Evolutionary conservation across 1,140 invertebrate genomes (phyloP), one percentile per base, ranked within the genome.

Genomic region (Polypedilum pembai): DNA sequence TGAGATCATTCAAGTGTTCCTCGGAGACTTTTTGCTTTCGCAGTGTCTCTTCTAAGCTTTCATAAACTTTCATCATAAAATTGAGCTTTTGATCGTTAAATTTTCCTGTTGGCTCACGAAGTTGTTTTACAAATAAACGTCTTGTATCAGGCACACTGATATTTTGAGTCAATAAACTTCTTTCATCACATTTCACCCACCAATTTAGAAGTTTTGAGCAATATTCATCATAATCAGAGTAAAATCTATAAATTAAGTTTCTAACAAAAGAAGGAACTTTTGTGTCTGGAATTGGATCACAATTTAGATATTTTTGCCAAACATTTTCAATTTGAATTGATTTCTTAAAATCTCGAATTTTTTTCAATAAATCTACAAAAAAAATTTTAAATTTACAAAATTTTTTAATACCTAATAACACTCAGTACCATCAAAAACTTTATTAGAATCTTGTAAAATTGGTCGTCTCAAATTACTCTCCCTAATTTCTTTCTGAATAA

Each of bases 11-110:
- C n/a, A 20, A 18, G 20, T 69, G 17, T 21, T n/a, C 15, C 1
- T 7, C 17, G 8, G 17, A 18, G 8, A 69, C 65, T 18, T 69
- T 69, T 21, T 69, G 17, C 8, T 18, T 18, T 10, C 65, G 17
- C 10, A 69, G 17, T 18, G 65, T 20, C 8, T 69, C 65, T 21
- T 20, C 20, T 69, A 69, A 69, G 17, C 20, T 69, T 69, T 69
- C 17, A 18, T 69, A 69, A 69, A 69, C 65, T 18, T 7, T 21
- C 17, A 18, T 69, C 17, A 69, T 20, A 7, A 69, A 20, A 3
- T 8, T n/a, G 17, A 69, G 17, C 17, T 69, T 69, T 69, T 69
- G 3, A 69, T 69, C 20, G 17, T 69, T 20, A 69, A 69, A 69
- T 21, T 8, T 18, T 7, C 65, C 65, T 8, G 65, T 69, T 18